Conservation (phyloP, 2,113 vertebrate species). For the Brachirus orientalis region DNA sequence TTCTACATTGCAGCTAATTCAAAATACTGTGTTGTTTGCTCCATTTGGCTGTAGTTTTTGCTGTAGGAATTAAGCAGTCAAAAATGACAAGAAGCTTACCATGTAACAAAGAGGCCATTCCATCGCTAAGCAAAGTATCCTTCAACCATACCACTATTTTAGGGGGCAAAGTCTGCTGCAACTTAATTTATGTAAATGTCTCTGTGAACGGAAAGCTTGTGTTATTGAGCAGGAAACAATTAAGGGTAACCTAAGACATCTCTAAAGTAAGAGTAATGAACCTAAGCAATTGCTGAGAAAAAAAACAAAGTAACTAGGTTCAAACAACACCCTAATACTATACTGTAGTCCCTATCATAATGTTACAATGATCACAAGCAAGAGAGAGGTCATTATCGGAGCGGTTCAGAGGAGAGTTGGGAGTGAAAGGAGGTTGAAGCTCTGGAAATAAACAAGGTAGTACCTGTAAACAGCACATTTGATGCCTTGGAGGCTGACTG, state of each 20-base stretch:
- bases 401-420: too few species aligned
- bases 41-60: conserved; percentile 30
- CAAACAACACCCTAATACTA: too few species aligned
- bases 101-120: conserved; percentile 25
- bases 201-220: conserved; percentile 18
- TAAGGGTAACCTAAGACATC: conserved; percentile 3
- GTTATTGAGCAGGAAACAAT: conserved; percentile 25
- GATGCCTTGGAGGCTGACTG: too few species aligned
- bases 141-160: conserved; percentile 36
- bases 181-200: conserved; percentile 36
- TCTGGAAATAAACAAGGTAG: too few species aligned
- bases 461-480: too few species aligned
- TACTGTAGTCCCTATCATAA: too few species aligned
- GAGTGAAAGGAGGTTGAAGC: too few species aligned
- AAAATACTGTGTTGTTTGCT: conserved; percentile 19
- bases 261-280: conserved; percentile 7
- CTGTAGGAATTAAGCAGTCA: conserved; percentile 34
- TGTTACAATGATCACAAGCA: too few species aligned
- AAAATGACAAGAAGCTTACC: conserved; percentile 24
- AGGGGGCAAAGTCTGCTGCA: conserved; percentile 19
- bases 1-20: conserved; percentile 2
- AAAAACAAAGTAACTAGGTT: conserved; percentile 13
- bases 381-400: too few species aligned
- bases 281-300: background rate
- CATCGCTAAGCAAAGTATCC: conserved; percentile 44